Base-by-base conservation (phyloP, 2,888 invertebrate species). In the Cryptophagus acutangulus region DNA sequence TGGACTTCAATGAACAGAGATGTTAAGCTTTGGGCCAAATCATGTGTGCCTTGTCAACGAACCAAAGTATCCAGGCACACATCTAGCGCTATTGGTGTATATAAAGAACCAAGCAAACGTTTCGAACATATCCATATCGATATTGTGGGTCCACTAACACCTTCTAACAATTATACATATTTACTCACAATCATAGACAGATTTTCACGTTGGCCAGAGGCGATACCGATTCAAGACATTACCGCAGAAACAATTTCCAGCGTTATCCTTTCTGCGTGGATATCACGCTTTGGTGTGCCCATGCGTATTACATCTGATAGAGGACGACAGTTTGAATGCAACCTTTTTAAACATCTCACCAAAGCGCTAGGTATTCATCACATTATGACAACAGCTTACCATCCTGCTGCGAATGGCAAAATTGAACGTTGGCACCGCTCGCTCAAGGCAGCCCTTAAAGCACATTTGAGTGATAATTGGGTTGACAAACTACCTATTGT, bases 1-100 rank as follows among this genome's bases (percentile, higher is more conserved):
- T 69, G 68, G 68, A 66, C 65, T 1, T 51, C 51, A 1, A 54
- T 70, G 0, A 54, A 60, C 1, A 46, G 41, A 4, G 65, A 70
- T 52, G 3, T 63, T 59, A 37, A 55, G 56, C 3, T 57, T 58
- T 65, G 63, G 61, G 38, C 52, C 1, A 40, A 46, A 34, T 26
- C 40, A 9, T 65, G 65, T 16, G n/a, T 47, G 1, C 26, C 41
- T 1, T 69, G 68, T 29, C 69, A 70, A 36, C 45, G 48, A 2
- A 26, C 48, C 0, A 70, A 70, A 36, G 41, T 67, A 0, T 25
- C 39, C 0, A 45, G 63, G 6, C 68, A 62, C 51, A 57, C 29
- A 6, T 5, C 56, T 5, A 16, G 38, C 10, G 14, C 60, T 17
- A 62, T 62, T 1, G 5, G 55, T 1, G 45, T 52, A 6, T 55